phyloP scores from a whole-genome alignment of 2,113 vertebrate species.

The Camelus dromedarius region DNA sequence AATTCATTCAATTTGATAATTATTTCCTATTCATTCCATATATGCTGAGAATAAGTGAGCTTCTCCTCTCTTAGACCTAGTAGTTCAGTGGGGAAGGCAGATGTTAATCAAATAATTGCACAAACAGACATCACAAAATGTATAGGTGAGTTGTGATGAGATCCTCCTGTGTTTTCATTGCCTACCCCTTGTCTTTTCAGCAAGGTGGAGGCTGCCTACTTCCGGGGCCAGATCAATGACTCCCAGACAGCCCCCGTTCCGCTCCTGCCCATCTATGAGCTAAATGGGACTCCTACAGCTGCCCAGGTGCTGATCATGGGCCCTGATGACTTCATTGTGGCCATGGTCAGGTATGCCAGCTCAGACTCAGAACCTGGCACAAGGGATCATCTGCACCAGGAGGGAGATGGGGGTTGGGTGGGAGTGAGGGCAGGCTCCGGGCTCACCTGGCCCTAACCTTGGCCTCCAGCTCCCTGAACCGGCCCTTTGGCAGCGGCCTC shows the following conservation, averaged over 20 bases:
- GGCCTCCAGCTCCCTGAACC: conserved; percentile 94
- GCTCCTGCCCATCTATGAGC: conserved; percentile 85
- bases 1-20: neutral
- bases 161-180: neutral
- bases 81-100: neutral
- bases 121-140: neutral
- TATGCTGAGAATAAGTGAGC: neutral
- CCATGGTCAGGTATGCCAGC: conserved; percentile 92
- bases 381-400: neutral
- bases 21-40: neutral
- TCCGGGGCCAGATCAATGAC: conserved; percentile 94
- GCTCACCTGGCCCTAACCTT: conserved; percentile 5
- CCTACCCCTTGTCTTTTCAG: conserved; percentile 83
- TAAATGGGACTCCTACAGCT: conserved; percentile 87
- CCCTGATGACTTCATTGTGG: conserved; percentile 96
- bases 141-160: neutral
- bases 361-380: neutral
- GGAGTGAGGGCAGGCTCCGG: neutral
- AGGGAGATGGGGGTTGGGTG: neutral
- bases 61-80: neutral
- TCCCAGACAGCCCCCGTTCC: conserved; percentile 89
- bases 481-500: conserved; percentile 96
- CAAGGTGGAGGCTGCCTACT: conserved; percentile 90
- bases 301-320: conserved; percentile 98
- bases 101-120: neutral